A percentile compares a stretch with the other conserved stretches of the same genome.
phyloP scores from a whole-genome alignment of 2,888 invertebrate genomes.

The Molanna angustata region DNA sequence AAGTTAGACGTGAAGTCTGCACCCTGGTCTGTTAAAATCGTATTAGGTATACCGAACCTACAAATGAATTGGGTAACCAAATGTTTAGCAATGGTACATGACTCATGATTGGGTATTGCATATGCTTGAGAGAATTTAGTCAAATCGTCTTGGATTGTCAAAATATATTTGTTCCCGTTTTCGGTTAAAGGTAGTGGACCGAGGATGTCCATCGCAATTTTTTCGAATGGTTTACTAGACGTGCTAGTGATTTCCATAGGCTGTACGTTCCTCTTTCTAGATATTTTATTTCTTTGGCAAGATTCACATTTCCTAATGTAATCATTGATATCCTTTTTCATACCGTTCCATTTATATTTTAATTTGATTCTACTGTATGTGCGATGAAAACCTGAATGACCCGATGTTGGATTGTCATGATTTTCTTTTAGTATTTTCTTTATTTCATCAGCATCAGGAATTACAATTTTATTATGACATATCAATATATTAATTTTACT shows the following conservation, averaged over 20 bases:
- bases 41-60: conserved; percentile 42
- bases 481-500: neutral
- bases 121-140: conserved; percentile 38
- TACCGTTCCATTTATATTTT: conserved; percentile 23
- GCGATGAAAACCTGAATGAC: conserved; percentile 23
- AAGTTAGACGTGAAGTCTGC: conserved; percentile 44
- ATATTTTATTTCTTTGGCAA: conserved; percentile 38
- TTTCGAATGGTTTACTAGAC: conserved; percentile 34
- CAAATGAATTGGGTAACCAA: conserved; percentile 32
- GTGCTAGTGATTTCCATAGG: conserved; percentile 38
- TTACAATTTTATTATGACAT: neutral
- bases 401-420: conserved; percentile 6
- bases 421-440: neutral
- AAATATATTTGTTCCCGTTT: conserved; percentile 37
- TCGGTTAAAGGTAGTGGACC: conserved; percentile 37
- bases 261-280: conserved; percentile 29
- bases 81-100: conserved; percentile 36
- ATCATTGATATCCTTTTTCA: conserved; percentile 22
- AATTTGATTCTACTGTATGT: conserved; percentile 19
- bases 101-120: conserved; percentile 37
- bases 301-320: conserved; percentile 34
- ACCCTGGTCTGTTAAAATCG: conserved; percentile 54
- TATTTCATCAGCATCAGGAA: neutral
- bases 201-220: conserved; percentile 37
- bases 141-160: conserved; percentile 40